A percentile compares a stretch with the other conserved stretches of the same genome.
These are phyloP conservation scores for Chymomyza costata DNA, from an alignment of 1,140 invertebrate species.

Conservation along the genomic window DNA sequence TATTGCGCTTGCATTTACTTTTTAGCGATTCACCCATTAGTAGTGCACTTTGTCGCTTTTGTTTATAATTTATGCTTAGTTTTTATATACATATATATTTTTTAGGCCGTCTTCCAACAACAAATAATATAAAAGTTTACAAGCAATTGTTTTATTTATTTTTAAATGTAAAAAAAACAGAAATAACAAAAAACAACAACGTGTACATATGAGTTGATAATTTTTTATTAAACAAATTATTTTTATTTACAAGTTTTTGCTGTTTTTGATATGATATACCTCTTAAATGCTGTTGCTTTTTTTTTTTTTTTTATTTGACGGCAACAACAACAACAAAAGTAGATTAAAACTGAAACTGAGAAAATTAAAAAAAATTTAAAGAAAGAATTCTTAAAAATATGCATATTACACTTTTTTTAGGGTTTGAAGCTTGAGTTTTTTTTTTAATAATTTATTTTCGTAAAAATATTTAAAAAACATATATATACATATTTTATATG, in stretches of 20 bases:
- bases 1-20: constrained; percentile 16
- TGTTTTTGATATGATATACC: constrained; percentile 37
- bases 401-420: too few species aligned
- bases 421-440: constrained; percentile 13
- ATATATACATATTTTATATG: constrained; percentile 39
- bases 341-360: too few species aligned
- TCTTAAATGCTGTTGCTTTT: constrained; percentile 14
- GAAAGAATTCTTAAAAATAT: constrained; percentile 2
- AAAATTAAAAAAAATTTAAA: background rate
- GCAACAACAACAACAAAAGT: constrained; percentile 9
- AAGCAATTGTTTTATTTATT: too few species aligned
- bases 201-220: constrained; percentile 20
- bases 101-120: constrained; percentile 17
- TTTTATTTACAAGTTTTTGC: too few species aligned
- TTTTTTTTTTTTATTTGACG: too few species aligned
- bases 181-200: constrained; percentile 7
- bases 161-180: background rate
- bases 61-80: too few species aligned
- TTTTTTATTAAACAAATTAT: constrained; percentile 11
- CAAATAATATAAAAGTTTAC: constrained; percentile 1
- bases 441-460: constrained; percentile 53
- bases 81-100: constrained; percentile 21
- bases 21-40: too few species aligned
- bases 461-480: constrained; percentile 31
- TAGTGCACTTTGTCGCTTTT: constrained; percentile 29